Percentiles rank a stretch among this genome's conserved stretches.
Conservation (phyloP, 2,888 invertebrate genomes). For the Mechanitis messenoides region DNA sequence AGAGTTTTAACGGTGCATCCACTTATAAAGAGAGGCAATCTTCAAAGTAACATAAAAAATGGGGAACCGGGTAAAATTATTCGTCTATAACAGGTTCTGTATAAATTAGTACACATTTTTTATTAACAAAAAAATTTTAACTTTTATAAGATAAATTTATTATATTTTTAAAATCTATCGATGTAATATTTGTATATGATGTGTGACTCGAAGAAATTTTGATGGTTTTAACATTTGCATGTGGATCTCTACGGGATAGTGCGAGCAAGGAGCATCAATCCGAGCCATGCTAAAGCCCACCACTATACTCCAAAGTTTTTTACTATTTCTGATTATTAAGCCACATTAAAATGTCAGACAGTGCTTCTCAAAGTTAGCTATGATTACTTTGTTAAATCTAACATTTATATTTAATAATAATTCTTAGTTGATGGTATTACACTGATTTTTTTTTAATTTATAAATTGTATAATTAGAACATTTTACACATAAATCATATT, state of each 20-base stretch:
- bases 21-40: constrained; percentile 67
- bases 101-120: background rate
- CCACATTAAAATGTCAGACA: constrained; percentile 70
- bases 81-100: constrained; percentile 13
- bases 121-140: background rate
- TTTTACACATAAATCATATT: too few species aligned
- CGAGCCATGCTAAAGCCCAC: constrained; percentile 69
- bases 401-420: too few species aligned
- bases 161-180: too few species aligned
- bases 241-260: constrained; percentile 37
- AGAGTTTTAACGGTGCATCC: constrained; percentile 51
- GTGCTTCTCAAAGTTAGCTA: constrained; percentile 31
- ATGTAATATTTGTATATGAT: constrained; percentile 33
- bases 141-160: too few species aligned
- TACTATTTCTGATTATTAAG: constrained; percentile 69
- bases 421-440: too few species aligned
- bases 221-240: constrained; percentile 41
- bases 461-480: too few species aligned
- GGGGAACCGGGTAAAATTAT: constrained; percentile 11
- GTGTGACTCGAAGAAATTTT: constrained; percentile 18
- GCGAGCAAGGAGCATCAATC: constrained; percentile 59
- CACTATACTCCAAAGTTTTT: constrained; percentile 60
- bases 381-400: background rate
- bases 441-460: background rate
- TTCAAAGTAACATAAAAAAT: constrained; percentile 63